Base-by-base conservation (phyloP, 2,888 invertebrate genomes). In the Marronus borbonicus region DNA sequence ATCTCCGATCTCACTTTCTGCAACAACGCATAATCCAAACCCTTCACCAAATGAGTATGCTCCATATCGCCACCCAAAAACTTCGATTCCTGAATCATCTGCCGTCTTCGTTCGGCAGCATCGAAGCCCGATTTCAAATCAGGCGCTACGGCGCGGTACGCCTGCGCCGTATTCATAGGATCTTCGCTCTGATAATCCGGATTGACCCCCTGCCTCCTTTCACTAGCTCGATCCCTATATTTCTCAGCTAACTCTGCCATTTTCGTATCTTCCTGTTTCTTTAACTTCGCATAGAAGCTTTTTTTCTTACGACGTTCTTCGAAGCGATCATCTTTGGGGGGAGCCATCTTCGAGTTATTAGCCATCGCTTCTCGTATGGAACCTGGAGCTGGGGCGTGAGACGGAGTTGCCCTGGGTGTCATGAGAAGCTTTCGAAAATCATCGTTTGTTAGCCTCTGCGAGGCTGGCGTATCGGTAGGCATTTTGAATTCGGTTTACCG, bases 31-130 rank as follows among this genome's bases (percentile, higher is more conserved):
- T 96, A 98, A 91, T 98, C 98, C 68, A 93, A 89, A 84, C 97
- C 99, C 90, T 99, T 99, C 84, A 99, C 99, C 92, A 99, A 97
- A 90, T 99, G 99, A 87, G 99, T 99, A 85, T 99, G 99, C 86
- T 99, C 98, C 96, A 99, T 98, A 89, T 99, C 99, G 92, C 99
- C 99, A 87, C 99, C 99, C 90, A 99, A 96, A 90, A 98, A 99
- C 90, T 99, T 99, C 0, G 99, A 99, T 89, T 99, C 99, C 87
- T 95, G 95, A 86, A 99, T 99, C 91, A 98, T 94, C 86, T 98
- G 97, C 72, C 98, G 92, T 74, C 99, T 91, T 60, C 98, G 91
- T 89, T 99, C 98, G 5, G 98, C 98, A 0, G 97, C 97, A 90
- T 98, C 97, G 88, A 96, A 93, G 81, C 97, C 95, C 0, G 97